phyloP scores from a whole-genome alignment of 2,797 vertebrate species.

The Garrulus glandarius region DNA sequence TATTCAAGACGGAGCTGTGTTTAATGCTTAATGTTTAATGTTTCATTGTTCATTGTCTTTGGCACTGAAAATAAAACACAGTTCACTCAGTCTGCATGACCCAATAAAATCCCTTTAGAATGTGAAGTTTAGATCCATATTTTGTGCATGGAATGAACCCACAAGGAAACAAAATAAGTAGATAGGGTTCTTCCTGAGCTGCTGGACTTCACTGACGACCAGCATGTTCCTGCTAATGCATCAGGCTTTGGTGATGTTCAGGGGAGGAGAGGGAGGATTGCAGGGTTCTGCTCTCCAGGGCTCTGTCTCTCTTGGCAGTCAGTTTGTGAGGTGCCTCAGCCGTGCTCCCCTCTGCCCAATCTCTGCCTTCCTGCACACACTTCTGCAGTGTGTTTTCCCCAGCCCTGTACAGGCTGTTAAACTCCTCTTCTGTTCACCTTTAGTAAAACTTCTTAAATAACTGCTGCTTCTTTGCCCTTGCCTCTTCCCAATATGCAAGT shows the following conservation, averaged over 20 bases:
- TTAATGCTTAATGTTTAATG: not conserved
- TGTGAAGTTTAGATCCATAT: not conserved
- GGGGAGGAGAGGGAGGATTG: rapidly evolving
- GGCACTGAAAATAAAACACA: not conserved
- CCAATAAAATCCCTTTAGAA: not conserved
- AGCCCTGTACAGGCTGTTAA: not conserved
- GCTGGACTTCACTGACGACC: rapidly evolving
- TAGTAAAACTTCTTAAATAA: not conserved
- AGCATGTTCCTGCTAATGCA: rapidly evolving
- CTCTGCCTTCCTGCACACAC: not conserved
- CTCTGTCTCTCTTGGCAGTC: not conserved
- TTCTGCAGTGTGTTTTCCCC: not conserved
- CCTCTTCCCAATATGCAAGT: not conserved
- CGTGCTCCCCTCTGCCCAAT: not conserved
- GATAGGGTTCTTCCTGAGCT: not conserved
- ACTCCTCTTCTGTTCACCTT: not conserved
- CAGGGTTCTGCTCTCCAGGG: not conserved
- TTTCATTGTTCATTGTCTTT: not conserved
- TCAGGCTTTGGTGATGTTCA: not conserved
- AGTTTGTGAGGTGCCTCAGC: not conserved
- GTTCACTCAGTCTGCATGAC: not conserved
- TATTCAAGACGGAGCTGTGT: not conserved
- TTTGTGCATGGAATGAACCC: not conserved
- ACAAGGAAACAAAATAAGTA: not conserved
- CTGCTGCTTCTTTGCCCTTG: not conserved